Evolutionary conservation across 1,140 invertebrate species (phyloP).

Genomic region (Sinella curviseta): DNA sequence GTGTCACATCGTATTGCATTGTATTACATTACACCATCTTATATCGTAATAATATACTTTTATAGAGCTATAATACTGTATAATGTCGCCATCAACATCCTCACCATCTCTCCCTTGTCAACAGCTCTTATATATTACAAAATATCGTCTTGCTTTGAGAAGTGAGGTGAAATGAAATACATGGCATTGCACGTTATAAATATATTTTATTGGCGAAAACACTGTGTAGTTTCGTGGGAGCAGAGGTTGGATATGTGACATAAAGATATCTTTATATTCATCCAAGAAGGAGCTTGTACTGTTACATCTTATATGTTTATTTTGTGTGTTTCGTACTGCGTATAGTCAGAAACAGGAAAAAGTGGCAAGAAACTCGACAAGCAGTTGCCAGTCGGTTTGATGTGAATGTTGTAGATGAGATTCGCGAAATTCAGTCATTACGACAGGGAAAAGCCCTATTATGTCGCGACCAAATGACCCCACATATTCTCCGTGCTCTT

Average conservation of each 20-base stretch:
- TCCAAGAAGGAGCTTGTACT: too few relatives aligned
- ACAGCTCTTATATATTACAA: too few relatives aligned
- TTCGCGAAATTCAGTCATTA: constrained; percentile 23
- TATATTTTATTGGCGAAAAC: too few relatives aligned
- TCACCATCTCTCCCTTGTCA: too few relatives aligned
- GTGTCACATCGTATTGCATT: constrained; percentile 12
- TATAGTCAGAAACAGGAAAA: constrained; percentile 8
- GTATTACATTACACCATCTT: not conserved
- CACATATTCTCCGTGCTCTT: not conserved
- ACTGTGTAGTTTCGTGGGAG: too few relatives aligned
- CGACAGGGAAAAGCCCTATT: constrained; percentile 21
- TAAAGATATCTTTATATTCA: too few relatives aligned
- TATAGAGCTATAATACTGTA: not conserved
- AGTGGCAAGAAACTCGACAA: not conserved
- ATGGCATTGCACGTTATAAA: too few relatives aligned
- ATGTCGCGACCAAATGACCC: constrained; percentile 25
- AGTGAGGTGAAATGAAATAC: not conserved
- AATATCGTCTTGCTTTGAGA: too few relatives aligned
- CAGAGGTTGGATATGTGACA: too few relatives aligned
- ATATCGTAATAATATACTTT: not conserved
- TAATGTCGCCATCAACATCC: not conserved
- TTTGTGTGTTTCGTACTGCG: not conserved
- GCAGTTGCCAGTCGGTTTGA: constrained; percentile 14
- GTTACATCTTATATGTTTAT: not conserved
- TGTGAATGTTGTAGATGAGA: constrained; percentile 23